Evolutionary conservation across 30 jellyfish, hydroid and myxozoan species (phyloP).

Genomic region (Turritopsis rubra): DNA sequence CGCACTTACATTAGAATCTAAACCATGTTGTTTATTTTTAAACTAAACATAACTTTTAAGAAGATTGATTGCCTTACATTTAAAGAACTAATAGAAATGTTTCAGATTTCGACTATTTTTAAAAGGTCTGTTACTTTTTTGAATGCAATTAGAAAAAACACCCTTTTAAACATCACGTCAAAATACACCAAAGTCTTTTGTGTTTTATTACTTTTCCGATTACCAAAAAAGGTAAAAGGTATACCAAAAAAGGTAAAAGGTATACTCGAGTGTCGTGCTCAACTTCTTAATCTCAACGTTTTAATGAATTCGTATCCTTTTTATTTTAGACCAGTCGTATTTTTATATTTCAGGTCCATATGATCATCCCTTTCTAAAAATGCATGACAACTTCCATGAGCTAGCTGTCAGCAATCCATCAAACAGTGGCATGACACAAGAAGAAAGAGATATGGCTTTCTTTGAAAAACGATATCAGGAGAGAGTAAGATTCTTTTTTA

Average conservation of each 20-base stretch:
- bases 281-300: no score
- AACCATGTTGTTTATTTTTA: not conserved
- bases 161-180: no score
- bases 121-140: not conserved
- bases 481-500: conserved; percentile 60
- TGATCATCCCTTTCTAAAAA: conserved; percentile 75
- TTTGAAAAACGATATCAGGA: conserved; percentile 86
- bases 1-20: no score
- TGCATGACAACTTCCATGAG: conserved; percentile 42
- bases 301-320: no score
- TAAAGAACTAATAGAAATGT: not conserved
- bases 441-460: conserved; percentile 78
- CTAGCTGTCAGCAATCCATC: conserved; percentile 31
- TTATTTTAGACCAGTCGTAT: no score
- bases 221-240: no score
- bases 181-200: no score
- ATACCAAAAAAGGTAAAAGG: no score
- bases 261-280: no score
- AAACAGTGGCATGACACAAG: conserved; percentile 9
- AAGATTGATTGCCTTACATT: no score
- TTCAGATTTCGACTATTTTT: not conserved
- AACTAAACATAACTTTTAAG: not conserved
- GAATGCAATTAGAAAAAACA: no score
- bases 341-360: conserved; percentile 63
- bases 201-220: no score